Evolutionary conservation across 2,888 invertebrate species (phyloP).

Genomic region (Temnothorax unifasciatus): DNA sequence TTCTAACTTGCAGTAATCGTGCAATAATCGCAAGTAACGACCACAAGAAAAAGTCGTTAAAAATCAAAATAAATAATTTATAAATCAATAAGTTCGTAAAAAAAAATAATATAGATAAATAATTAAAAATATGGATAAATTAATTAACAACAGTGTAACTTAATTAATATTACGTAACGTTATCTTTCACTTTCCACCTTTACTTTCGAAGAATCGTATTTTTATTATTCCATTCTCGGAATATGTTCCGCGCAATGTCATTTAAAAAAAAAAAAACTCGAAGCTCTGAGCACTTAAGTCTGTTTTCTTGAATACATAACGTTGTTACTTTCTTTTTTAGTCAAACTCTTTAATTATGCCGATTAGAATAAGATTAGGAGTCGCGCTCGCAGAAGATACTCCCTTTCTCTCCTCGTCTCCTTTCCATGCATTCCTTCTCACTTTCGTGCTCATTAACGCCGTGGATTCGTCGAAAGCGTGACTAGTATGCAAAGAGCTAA

Average conservation of each 20-base stretch:
- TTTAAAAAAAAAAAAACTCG: not conserved
- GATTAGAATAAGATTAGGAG: slow-evolving; percentile 21
- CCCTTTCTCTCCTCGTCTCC: slow-evolving; percentile 27
- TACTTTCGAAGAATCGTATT: not conserved
- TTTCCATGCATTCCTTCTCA: slow-evolving; percentile 1
- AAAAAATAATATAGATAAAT: not conserved
- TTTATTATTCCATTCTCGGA: not conserved
- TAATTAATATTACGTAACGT: not conserved
- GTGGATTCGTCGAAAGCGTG: slow-evolving; percentile 41
- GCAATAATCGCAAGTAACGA: not conserved
- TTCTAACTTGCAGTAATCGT: not conserved
- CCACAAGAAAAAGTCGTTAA: not conserved
- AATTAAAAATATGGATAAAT: not conserved
- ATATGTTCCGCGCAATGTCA: not conserved
- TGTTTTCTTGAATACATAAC: not conserved
- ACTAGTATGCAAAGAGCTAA: slow-evolving; percentile 42
- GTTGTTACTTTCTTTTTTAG: not conserved
- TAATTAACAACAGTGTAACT: slow-evolving; percentile 1
- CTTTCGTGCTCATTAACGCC: slow-evolving; percentile 41
- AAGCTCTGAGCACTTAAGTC: not conserved
- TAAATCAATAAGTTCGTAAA: not conserved
- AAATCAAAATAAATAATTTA: not conserved
- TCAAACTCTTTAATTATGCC: too few relatives aligned
- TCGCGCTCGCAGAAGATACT: not conserved
- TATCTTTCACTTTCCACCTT: slow-evolving; percentile 5